Percentiles rank a stretch among this genome's conserved stretches.
phyloP scores from a whole-genome alignment of 1,140 invertebrate genomes.

The Leptinotarsa undecemlineata region DNA sequence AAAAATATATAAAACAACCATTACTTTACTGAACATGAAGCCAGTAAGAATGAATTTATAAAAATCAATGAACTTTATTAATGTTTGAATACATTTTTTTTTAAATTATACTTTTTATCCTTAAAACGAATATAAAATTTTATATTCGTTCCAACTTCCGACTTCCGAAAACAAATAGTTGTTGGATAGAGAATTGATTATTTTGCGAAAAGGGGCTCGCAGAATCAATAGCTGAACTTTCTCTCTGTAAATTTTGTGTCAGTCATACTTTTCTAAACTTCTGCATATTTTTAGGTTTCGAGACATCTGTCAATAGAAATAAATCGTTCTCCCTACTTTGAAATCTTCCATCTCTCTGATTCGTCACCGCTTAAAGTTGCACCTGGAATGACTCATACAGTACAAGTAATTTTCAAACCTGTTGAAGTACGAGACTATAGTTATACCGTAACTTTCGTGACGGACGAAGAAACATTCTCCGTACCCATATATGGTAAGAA shows the following conservation, averaged over 20 bases:
- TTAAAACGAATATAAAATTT: too few relatives aligned
- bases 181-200: too few relatives aligned
- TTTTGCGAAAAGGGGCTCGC: too few relatives aligned
- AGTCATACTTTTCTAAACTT: not conserved
- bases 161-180: too few relatives aligned
- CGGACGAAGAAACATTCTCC: constrained; percentile 23
- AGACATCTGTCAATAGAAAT: constrained; percentile 7
- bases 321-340: constrained; percentile 24
- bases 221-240: too few relatives aligned
- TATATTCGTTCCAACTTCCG: too few relatives aligned
- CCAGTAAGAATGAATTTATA: constrained; percentile 43
- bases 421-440: constrained; percentile 11
- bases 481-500: constrained; percentile 21
- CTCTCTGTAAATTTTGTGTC: too few relatives aligned
- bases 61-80: too few relatives aligned
- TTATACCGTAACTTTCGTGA: not conserved
- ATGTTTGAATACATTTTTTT: too few relatives aligned
- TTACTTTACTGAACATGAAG: constrained; percentile 54
- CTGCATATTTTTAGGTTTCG: not conserved
- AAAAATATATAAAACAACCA: constrained; percentile 44
- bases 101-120: too few relatives aligned
- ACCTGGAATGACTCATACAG: constrained; percentile 10
- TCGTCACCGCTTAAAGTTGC: constrained; percentile 8
- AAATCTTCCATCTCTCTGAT: not conserved
- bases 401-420: constrained; percentile 18